Percentiles rank a stretch among this genome's conserved stretches.
These are phyloP conservation scores for Corythornis leucogaster DNA, from an alignment of 2,797 vertebrate genomes.

Conservation along the genomic window DNA sequence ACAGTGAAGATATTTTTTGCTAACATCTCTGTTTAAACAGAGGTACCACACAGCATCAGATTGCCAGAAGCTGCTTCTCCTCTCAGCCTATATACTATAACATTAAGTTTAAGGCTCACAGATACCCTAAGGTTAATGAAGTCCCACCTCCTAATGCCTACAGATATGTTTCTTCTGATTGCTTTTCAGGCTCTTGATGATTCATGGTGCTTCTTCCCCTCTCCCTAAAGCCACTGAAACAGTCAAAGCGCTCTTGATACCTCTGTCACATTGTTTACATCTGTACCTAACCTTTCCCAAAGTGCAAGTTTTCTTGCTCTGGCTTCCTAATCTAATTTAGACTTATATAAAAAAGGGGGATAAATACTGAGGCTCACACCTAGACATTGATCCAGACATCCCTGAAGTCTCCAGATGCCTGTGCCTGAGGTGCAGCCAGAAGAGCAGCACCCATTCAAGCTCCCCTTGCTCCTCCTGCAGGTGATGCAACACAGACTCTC, in stretches of 20 bases:
- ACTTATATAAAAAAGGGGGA: neutral
- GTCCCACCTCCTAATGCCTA: neutral
- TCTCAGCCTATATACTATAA: neutral
- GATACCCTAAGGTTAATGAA: neutral
- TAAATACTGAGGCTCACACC: neutral
- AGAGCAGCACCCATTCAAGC: neutral
- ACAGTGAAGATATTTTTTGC: neutral
- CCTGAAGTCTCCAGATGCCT: rapidly evolving
- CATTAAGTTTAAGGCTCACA: neutral
- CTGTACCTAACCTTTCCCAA: neutral
- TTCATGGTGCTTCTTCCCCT: neutral
- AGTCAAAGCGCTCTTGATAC: neutral
- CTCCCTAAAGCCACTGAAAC: neutral
- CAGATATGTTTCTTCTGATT: neutral
- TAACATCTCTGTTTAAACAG: slow-evolving; percentile 3
- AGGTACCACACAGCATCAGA: neutral
- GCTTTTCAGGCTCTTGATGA: neutral
- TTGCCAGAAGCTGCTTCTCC: neutral
- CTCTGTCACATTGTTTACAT: neutral
- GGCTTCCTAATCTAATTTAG: neutral
- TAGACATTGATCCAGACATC: neutral
- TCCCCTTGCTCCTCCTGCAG: slow-evolving; percentile 11
- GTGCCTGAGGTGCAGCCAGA: neutral
- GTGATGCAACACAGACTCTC: neutral
- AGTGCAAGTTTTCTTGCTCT: neutral